A percentile compares a stretch with the other conserved stretches of the same genome.
These are phyloP conservation scores for Argentina silus DNA, from an alignment of 2,797 vertebrate species.

Conservation along the genomic window DNA sequence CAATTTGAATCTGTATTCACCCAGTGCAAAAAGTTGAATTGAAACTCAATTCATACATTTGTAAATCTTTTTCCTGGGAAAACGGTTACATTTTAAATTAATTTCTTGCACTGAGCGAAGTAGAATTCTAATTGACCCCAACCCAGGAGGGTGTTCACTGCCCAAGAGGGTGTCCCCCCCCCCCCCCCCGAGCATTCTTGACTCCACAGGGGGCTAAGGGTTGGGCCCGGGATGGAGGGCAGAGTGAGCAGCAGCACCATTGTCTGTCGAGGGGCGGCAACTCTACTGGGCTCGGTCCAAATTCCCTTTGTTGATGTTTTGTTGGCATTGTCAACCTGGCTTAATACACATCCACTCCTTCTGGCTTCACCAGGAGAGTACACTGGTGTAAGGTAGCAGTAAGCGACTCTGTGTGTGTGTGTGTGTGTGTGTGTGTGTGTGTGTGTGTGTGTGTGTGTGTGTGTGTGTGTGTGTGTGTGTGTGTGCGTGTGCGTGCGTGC, in stretches of 20 bases:
- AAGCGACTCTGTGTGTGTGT: too few relatives aligned
- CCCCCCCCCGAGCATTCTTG: conserved; percentile 59
- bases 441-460: too few relatives aligned
- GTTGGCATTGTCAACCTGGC: conserved; percentile 76
- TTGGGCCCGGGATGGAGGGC: conserved; percentile 63
- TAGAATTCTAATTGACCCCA: too few relatives aligned
- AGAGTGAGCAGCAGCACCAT: conserved; percentile 64
- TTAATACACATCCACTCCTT: conserved; percentile 73
- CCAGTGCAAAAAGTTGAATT: too few relatives aligned
- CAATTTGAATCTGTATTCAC: too few relatives aligned
- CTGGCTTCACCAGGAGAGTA: conserved; percentile 40
- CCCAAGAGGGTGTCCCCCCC: conserved; percentile 26
- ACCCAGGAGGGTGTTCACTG: conserved; percentile 60
- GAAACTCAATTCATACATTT: too few relatives aligned
- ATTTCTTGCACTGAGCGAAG: too few relatives aligned
- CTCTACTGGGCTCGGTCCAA: conserved; percentile 65
- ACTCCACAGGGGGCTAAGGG: conserved; percentile 72
- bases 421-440: too few relatives aligned
- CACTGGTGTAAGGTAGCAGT: conserved; percentile 38
- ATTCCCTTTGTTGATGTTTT: conserved; percentile 51
- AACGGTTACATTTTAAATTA: too few relatives aligned
- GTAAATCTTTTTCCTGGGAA: too few relatives aligned
- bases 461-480: too few relatives aligned
- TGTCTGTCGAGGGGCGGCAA: conserved; percentile 71
- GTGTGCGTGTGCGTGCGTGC: too few relatives aligned